Conservation (phyloP, 2,113 vertebrate genomes). For the Plotosus lineatus region DNA sequence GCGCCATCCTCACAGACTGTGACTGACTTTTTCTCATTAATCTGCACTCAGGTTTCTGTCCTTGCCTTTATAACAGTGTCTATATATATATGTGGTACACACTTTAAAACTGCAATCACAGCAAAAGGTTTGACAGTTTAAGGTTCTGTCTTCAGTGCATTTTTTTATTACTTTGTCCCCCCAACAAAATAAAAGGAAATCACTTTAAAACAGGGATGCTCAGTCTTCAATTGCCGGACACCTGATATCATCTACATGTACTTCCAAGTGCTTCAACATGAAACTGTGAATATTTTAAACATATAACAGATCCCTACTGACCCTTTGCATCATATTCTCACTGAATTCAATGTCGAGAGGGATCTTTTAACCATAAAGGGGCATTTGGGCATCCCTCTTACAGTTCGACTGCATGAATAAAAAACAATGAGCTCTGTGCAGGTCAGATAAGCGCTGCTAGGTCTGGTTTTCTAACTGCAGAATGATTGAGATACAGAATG, state of each 20-base stretch:
- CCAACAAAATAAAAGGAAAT: no score
- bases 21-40: no score
- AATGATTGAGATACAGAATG: slow-evolving; percentile 30
- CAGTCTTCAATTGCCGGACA: neutral
- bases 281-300: neutral
- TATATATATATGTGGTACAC: no score
- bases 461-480: neutral
- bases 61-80: no score
- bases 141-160: neutral
- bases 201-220: neutral
- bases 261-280: neutral
- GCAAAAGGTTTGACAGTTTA: neutral
- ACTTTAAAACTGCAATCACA: no score
- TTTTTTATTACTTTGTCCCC: neutral
- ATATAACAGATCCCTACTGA: neutral
- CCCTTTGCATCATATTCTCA: neutral
- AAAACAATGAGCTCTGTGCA: neutral
- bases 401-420: neutral
- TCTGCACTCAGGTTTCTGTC: no score
- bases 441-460: neutral
- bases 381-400: neutral
- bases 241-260: neutral
- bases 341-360: neutral
- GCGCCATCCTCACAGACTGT: no score
- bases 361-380: neutral